phyloP scores from a whole-genome alignment of 2,113 vertebrate genomes.

The Brienomyrus longianalis region DNA sequence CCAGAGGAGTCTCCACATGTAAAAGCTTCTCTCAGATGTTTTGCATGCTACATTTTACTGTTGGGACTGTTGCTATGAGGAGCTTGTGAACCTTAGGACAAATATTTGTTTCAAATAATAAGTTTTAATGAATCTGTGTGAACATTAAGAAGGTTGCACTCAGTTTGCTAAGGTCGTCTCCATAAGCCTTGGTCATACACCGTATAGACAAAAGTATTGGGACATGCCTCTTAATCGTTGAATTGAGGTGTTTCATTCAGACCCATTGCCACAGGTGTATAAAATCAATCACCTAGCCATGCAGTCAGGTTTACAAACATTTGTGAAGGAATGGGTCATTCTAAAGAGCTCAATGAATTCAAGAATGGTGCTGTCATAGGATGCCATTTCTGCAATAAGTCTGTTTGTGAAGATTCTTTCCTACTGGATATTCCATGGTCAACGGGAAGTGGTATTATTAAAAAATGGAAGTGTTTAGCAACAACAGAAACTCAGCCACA shows the following conservation, averaged over 20 bases:
- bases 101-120: background rate
- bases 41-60: background rate
- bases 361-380: background rate
- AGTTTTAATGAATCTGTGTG: background rate
- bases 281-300: background rate
- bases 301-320: background rate
- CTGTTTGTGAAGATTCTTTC: background rate
- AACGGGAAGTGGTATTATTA: background rate
- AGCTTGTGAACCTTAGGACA: background rate
- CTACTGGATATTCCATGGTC: background rate
- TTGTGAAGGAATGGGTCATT: background rate
- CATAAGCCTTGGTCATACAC: background rate
- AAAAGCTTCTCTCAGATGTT: background rate
- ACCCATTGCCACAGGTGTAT: background rate
- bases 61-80: background rate
- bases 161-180: background rate
- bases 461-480: background rate
- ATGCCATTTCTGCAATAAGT: background rate
- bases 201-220: background rate
- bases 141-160: background rate
- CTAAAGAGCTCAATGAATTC: background rate
- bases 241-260: background rate
- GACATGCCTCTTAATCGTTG: background rate
- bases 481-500: background rate
- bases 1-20: background rate